A percentile compares a stretch with the other conserved stretches of the same genome.
phyloP scores from a whole-genome alignment of 2,113 vertebrate genomes.

The Aegithalos caudatus region DNA sequence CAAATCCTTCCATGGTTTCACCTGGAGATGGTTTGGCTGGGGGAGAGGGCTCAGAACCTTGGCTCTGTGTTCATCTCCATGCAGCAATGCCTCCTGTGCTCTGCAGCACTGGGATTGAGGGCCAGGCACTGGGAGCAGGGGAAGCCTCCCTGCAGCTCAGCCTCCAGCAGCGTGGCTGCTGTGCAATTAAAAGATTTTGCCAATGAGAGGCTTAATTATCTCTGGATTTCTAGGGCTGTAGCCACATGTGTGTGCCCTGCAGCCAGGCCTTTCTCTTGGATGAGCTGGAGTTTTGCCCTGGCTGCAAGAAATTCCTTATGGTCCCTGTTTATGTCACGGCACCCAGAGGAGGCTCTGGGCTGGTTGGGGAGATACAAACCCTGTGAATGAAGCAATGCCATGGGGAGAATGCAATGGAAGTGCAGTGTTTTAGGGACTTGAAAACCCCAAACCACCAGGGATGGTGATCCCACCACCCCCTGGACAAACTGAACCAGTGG shows the following conservation, averaged over 20 bases:
- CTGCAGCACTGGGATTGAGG: accelerated
- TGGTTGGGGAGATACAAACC: not conserved
- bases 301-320: not conserved
- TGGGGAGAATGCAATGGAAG: not conserved
- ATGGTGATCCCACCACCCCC: not conserved
- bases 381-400: not conserved
- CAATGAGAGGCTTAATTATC: constrained; percentile 56
- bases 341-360: not conserved
- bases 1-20: not conserved
- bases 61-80: accelerated
- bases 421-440: not conserved
- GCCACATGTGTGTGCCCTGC: not conserved
- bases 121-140: accelerated
- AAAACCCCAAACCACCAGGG: not conserved
- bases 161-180: not conserved
- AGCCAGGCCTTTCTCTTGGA: not conserved
- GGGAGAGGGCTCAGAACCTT: not conserved
- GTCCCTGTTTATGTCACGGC: not conserved
- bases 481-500: not conserved
- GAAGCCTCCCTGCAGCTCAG: not conserved
- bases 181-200: constrained; percentile 38
- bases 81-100: not conserved
- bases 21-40: not conserved
- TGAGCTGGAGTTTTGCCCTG: not conserved
- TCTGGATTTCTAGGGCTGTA: not conserved